A percentile compares a stretch with the other conserved stretches of the same genome.
Conservation (phyloP, 1,140 invertebrate genomes). For the Scaptodrosophila lebanonensis region DNA sequence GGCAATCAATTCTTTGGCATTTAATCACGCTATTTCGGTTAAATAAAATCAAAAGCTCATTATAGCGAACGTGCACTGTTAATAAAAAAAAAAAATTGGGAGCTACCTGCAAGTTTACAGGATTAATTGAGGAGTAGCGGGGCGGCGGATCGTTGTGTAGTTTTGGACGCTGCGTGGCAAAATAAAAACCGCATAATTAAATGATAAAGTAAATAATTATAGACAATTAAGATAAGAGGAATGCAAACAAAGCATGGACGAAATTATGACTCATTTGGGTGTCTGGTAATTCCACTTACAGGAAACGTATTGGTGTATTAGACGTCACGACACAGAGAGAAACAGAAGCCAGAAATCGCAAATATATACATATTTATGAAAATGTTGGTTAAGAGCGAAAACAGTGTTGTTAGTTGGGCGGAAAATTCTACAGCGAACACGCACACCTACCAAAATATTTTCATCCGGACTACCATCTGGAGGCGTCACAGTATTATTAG, state of each 20-base stretch:
- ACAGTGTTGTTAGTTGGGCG: slow-evolving; percentile 38
- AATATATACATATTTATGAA: slow-evolving; percentile 20
- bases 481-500: slow-evolving; percentile 43
- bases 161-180: slow-evolving; percentile 62
- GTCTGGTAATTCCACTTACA: slow-evolving; percentile 41
- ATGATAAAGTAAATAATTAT: slow-evolving; percentile 11
- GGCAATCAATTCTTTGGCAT: too few relatives aligned
- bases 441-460: slow-evolving; percentile 78
- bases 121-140: slow-evolving; percentile 74
- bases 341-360: slow-evolving; percentile 7
- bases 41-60: too few relatives aligned
- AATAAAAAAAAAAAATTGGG: slow-evolving; percentile 5
- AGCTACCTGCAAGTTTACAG: slow-evolving; percentile 68
- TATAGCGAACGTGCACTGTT: too few relatives aligned
- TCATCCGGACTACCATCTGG: slow-evolving; percentile 79
- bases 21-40: too few relatives aligned
- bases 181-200: slow-evolving; percentile 38
- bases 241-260: slow-evolving; percentile 19
- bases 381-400: slow-evolving; percentile 35
- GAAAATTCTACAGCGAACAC: slow-evolving; percentile 16
- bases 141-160: slow-evolving; percentile 70
- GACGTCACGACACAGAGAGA: slow-evolving; percentile 28
- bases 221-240: slow-evolving; percentile 15
- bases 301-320: slow-evolving; percentile 22
- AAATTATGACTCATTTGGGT: slow-evolving; percentile 36